Base-by-base conservation (phyloP, 2,113 vertebrate species). In the Triplophysa rosa region DNA sequence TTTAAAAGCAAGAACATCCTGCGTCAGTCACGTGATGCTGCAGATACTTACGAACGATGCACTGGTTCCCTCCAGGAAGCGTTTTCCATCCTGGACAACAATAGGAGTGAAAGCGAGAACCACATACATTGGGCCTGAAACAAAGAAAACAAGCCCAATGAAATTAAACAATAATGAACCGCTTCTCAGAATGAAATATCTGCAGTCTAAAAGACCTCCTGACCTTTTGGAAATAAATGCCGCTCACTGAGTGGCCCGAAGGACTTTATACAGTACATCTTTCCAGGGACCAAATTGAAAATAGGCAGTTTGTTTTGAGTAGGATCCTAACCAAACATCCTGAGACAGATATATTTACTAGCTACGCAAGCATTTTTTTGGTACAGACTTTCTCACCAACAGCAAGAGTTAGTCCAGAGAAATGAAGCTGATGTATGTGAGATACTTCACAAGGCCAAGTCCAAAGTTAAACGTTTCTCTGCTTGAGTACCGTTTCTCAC, bases 71-170 rank as follows among this genome's bases (percentile, higher is more conserved):
- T 84, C 93, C 97, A 0, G 97, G 96, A 79, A 99, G 93, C 0
- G 97, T 99, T 92, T 98, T 99, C 98, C 98, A 99, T 77, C 98
- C 98, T 0, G 98, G 98, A 63, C 98, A 99, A 91, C 98, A 99
- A 86, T 98, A 99, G 23, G 98, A 99, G 70, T 99, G 97, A 87
- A 97, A 99, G 83, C 97, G 95, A 33, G 98, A 99, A 83, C 98
- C 98, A 13, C 98, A 99, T 77, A 99, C 97, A 5, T 99, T 99
- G 45, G 98, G 98, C 82, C 98, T 99, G 89, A 66, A 33, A 80
- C 59, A 81, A 61, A 87, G 62, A 63, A 86, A 29, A 78, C 86
- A 76, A 12, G 78, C 37, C 42, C 70, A 87, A 82, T 73, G 79
- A 87, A 29, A 82, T 1, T 63, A 69, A 40, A 78, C 26, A 62